Base-by-base conservation (phyloP, 2,888 invertebrate genomes). In the Microchrysa polita region DNA sequence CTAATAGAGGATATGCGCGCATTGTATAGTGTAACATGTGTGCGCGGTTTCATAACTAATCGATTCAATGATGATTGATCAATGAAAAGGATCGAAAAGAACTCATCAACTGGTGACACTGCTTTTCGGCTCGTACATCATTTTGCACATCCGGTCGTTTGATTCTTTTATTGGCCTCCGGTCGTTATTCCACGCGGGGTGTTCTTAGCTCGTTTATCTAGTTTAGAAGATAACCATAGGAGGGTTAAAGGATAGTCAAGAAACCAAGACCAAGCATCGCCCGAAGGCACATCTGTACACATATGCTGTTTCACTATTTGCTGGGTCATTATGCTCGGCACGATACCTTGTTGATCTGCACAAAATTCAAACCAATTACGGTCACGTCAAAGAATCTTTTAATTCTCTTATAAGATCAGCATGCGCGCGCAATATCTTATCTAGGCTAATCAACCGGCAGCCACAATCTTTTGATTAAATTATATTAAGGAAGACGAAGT, bases 61-160 rank as follows among this genome's bases (percentile, higher is more conserved):
- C 48, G 65, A 65, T 65, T 44, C 22, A 16, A 48, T 44, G 61
- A 40, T 61, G 65, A 65, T 48, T 27, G 65, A 65, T 65, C 65
- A 65, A 65, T 65, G 48, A 65, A 22, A 22, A 48, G 14, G 65
- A 48, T 18, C 65, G 10, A 44, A n/a, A n/a, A 44, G 42, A 48
- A 65, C 65, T 65, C 65, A 48, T 65, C 65, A 48, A 65, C 20
- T 48, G 65, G 65, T 65, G 65, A 65, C 65, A 65, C 65, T 48
- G n/a, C 65, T 65, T 48, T 44, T 48, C 42, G 27, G 44, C 42
- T 65, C 44, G 48, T 65, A 65, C 65, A 65, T 65, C 65, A 65
- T 65, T 65, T 65, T 42, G 65, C 65, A 65, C 65, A 65, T 65
- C 65, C 65, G 65, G 65, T 61, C 40, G 42, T 61, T 61, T 61